phyloP scores from a whole-genome alignment of 1,140 invertebrate species.

The Tetramorium parvispinum region DNA sequence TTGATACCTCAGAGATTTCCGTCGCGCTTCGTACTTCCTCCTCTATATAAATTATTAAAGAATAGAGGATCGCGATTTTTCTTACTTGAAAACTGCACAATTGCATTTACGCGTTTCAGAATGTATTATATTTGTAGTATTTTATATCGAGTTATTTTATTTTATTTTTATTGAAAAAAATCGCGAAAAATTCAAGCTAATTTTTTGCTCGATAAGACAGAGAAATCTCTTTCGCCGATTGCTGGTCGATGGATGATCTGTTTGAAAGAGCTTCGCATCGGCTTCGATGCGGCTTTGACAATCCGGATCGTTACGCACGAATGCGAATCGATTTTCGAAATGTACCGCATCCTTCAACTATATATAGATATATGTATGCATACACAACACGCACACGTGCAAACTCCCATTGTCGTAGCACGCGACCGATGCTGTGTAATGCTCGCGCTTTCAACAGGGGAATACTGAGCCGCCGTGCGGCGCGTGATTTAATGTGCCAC shows the following conservation, averaged over 20 bases:
- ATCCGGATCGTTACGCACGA: constrained; percentile 57
- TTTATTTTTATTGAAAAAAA: neutral
- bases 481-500: constrained; percentile 65
- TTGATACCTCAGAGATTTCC: neutral
- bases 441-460: constrained; percentile 64
- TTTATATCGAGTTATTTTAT: neutral
- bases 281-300: constrained; percentile 13
- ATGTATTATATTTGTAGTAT: neutral
- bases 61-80: neutral
- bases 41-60: constrained; percentile 16
- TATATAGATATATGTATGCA: neutral
- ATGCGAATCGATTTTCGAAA: constrained; percentile 53
- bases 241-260: constrained; percentile 38
- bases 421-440: constrained; percentile 53
- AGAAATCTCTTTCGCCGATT: constrained; percentile 48
- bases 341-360: constrained; percentile 11
- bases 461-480: constrained; percentile 66
- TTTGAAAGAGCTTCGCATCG: constrained; percentile 14
- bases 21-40: neutral
- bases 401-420: constrained; percentile 47
- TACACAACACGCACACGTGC: neutral
- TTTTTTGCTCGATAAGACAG: constrained; percentile 53
- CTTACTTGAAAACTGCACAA: neutral
- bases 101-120: neutral
- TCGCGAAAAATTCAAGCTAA: neutral